Conservation (phyloP, 2,888 invertebrate genomes). For the Onchidella celtica region DNA sequence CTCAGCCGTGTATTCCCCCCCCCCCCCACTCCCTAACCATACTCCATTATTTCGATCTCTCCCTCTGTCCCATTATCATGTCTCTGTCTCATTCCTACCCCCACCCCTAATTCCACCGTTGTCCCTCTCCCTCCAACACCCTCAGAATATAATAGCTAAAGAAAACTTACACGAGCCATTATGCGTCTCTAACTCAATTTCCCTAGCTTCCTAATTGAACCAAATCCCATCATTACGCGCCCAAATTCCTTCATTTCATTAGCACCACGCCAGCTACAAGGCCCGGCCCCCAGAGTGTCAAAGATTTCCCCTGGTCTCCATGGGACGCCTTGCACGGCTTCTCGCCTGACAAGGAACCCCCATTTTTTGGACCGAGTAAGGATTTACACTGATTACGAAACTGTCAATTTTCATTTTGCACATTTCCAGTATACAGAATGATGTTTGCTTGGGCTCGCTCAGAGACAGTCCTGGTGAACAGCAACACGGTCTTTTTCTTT, state of each 20-base stretch:
- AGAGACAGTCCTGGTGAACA: too few relatives aligned
- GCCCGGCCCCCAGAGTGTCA: neutral
- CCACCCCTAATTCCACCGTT: neutral
- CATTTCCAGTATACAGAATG: neutral
- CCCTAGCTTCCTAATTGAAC: neutral
- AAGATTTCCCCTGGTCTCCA: neutral
- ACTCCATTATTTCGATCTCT: neutral
- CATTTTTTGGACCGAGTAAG: neutral
- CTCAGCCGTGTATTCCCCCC: too few relatives aligned
- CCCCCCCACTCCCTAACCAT: neutral
- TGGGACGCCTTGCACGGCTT: neutral
- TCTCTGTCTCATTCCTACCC: neutral
- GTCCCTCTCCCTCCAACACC: neutral
- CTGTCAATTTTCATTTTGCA: constrained; percentile 1
- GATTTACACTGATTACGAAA: neutral
- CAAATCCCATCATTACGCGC: neutral
- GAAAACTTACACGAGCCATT: neutral
- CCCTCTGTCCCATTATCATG: neutral
- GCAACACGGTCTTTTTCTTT: too few relatives aligned
- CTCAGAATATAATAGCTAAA: too few relatives aligned
- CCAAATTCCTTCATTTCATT: constrained; percentile 18
- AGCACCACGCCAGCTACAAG: neutral
- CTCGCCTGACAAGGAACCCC: constrained; percentile 8
- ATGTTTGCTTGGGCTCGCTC: neutral
- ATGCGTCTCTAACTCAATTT: neutral